Conservation (phyloP, 2,113 vertebrate genomes). For the Brachypodius melanocephalos region DNA sequence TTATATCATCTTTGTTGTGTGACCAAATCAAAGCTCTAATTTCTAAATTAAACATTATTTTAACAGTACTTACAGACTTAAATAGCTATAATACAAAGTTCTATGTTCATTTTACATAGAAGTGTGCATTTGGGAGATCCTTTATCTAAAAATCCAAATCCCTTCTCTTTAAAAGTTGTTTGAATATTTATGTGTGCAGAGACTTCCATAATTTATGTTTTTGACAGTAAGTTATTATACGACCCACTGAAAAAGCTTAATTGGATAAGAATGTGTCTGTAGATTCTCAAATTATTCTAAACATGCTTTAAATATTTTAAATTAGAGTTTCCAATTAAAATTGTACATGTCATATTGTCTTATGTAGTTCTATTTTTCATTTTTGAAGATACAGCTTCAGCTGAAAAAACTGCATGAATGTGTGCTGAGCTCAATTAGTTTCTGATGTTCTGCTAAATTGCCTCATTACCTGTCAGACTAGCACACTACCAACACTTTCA, state of each 20-base stretch:
- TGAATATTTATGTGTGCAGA: slow-evolving; percentile 54
- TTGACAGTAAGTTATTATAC: slow-evolving; percentile 64
- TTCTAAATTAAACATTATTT: neutral
- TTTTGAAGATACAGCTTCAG: slow-evolving; percentile 52
- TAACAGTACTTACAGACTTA: neutral
- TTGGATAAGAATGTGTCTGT: slow-evolving; percentile 50
- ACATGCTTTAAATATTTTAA: slow-evolving; percentile 75
- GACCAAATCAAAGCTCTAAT: neutral
- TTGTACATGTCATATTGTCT: slow-evolving; percentile 74
- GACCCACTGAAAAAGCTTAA: slow-evolving; percentile 60
- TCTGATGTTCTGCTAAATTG: slow-evolving; percentile 76
- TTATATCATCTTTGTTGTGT: neutral
- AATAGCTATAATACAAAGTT: neutral
- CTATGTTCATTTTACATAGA: slow-evolving; percentile 33
- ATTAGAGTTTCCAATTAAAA: slow-evolving; percentile 75
- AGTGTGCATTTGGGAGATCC: neutral
- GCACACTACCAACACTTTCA: slow-evolving; percentile 49
- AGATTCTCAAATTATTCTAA: slow-evolving; percentile 72
- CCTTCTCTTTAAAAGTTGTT: slow-evolving; percentile 53
- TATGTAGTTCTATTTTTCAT: slow-evolving; percentile 61
- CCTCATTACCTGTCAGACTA: slow-evolving; percentile 73
- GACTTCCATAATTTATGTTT: slow-evolving; percentile 63
- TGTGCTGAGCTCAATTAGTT: slow-evolving; percentile 76
- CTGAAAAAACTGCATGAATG: slow-evolving; percentile 64
- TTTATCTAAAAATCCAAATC: slow-evolving; percentile 45